Evolutionary conservation across 2,113 vertebrate genomes (phyloP), one percentile per base, ranked within the genome.

Genomic region (Scartelaos histophorus): DNA sequence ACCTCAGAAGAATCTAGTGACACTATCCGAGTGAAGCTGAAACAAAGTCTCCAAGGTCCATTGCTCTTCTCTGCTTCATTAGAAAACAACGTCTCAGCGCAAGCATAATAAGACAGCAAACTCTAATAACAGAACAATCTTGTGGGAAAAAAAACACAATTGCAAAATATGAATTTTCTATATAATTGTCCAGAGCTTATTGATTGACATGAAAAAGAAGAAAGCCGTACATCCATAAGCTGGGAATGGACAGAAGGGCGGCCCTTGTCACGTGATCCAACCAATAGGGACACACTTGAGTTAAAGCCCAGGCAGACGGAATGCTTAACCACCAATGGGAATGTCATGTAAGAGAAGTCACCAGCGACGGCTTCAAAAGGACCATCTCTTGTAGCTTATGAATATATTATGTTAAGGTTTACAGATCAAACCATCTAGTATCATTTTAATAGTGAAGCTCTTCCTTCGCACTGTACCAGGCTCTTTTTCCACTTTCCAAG

Each of bases 171-270:
- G 78, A 69, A 78, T 87, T 85, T 73, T 88, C 78, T 82, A 75
- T 82, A 84, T 81, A 87, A 78, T 51, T 79, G 75, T 85, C 75
- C 78, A 85, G 88, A 93, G 90, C 90, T 87, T 88, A 87, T 90
- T 62, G 58, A 79, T 82, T 88, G 78, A 89, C 80, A 75, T 83
- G 65, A 82, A 56, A 29, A 74, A 45, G 69, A 73, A 24, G 81
- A 69, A 74, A 84, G 71, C 81, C 68, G 10, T 81, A 85, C 83
- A 88, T 85, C 83, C 80, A 85, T 80, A 82, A 81, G 76, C 69
- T 68, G 71, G 51, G 74, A 85, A 78, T 57, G 74, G 74, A 84
- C 78, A 86, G 79, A 84, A 71, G 56, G 66, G 69, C 43, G 62
- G 22, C 60, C 47, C 69, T 77, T 66, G 71, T 7, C 43, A 69